Evolutionary conservation across 2,888 invertebrate genomes (phyloP).

Genomic region (Caenorhabditis japonica): DNA sequence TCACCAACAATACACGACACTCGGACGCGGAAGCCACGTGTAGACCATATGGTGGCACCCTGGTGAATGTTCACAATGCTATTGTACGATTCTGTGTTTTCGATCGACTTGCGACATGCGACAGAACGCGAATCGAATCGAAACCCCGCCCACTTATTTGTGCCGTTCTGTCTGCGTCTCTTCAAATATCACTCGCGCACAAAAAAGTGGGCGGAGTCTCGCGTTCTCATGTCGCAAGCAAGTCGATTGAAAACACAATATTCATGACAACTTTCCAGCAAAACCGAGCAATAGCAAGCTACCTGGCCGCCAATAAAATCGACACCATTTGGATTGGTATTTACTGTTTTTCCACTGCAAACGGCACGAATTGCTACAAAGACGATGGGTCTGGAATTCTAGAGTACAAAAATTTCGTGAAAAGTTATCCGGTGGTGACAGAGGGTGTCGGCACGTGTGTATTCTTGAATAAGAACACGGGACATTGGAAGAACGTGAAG

Average conservation of each 20-base stretch:
- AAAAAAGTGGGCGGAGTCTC: too few species aligned
- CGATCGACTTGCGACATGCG: too few species aligned
- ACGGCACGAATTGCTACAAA: slow-evolving; percentile 11
- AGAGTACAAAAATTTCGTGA: slow-evolving; percentile 9
- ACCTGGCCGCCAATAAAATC: not conserved
- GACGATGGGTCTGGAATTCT: slow-evolving; percentile 17
- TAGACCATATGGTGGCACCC: slow-evolving; percentile 6
- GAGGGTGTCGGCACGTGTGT: slow-evolving; percentile 19
- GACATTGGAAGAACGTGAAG: slow-evolving; percentile 22
- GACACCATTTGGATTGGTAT: slow-evolving; percentile 16
- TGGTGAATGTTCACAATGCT: slow-evolving; percentile 18
- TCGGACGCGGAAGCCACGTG: slow-evolving; percentile 11
- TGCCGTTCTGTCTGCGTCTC: too few species aligned
- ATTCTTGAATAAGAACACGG: slow-evolving; percentile 13
- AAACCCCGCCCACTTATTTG: too few species aligned
- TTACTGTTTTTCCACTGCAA: slow-evolving; percentile 23
- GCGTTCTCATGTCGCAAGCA: too few species aligned
- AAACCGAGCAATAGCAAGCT: slow-evolving; percentile 9
- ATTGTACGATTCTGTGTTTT: slow-evolving; percentile 18
- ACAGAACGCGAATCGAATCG: slow-evolving; percentile 4
- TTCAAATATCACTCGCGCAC: too few species aligned
- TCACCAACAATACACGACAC: slow-evolving; percentile 3
- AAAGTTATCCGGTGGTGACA: slow-evolving; percentile 6
- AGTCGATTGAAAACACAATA: too few species aligned
- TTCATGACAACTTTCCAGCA: too few species aligned